phyloP scores from a whole-genome alignment of 2,113 vertebrate species.

The Leuciscus idus region DNA sequence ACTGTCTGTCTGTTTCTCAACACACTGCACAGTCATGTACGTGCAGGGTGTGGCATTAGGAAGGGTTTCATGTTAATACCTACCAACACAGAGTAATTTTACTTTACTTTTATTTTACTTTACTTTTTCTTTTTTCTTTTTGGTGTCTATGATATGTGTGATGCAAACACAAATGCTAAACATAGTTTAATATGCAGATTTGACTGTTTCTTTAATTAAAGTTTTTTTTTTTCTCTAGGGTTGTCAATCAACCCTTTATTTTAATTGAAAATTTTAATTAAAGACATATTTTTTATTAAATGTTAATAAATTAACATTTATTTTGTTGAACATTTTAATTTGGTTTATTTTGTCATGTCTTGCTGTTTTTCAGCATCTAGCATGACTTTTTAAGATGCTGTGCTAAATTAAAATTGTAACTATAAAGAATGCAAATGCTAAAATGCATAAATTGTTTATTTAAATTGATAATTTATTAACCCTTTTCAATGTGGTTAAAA shows the following conservation, averaged over 20 bases:
- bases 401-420: too few species aligned
- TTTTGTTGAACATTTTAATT: not conserved
- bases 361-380: not conserved
- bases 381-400: too few species aligned
- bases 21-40: not conserved
- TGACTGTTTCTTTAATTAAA: not conserved
- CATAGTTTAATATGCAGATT: not conserved
- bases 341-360: not conserved
- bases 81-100: not conserved
- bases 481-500: too few species aligned
- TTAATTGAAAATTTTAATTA: not conserved
- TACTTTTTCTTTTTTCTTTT: not conserved
- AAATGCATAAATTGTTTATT: too few species aligned
- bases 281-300: not conserved
- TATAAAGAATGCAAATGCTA: too few species aligned
- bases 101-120: not conserved
- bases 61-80: not conserved
- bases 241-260: too few species aligned
- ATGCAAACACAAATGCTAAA: not conserved
- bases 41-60: not conserved
- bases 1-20: not conserved
- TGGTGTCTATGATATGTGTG: not conserved
- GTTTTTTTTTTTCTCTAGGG: not conserved
- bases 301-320: not conserved
- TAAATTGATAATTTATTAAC: too few species aligned